A percentile compares a stretch with the other conserved stretches of the same genome.
Conservation (phyloP, 2,797 vertebrate species). For the Megaceryle alcyon region DNA sequence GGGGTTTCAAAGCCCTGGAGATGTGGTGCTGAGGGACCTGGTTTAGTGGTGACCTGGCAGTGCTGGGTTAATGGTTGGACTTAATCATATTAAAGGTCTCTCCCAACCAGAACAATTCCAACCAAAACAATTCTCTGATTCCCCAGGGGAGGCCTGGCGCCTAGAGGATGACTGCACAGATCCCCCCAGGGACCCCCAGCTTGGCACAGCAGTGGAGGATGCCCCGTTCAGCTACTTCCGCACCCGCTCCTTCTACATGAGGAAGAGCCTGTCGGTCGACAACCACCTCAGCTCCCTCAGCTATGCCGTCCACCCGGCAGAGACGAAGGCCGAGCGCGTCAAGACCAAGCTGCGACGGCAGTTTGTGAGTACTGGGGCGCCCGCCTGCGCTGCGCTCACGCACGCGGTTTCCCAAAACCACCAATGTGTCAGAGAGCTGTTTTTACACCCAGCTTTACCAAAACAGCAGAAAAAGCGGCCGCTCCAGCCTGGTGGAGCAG, state of each 20-base stretch:
- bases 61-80: neutral
- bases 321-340: conserved; percentile 57
- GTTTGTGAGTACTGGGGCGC: conserved; percentile 83
- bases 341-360: conserved; percentile 90
- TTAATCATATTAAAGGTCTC: neutral
- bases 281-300: conserved; percentile 85
- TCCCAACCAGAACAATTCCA: neutral
- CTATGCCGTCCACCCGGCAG: conserved; percentile 52
- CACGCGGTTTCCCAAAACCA: fast-evolving
- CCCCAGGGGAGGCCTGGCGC: conserved; percentile 85
- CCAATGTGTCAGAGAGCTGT: fast-evolving
- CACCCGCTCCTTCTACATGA: conserved; percentile 85
- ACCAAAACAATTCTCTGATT: neutral
- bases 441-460: fast-evolving
- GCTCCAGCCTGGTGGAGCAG: neutral
- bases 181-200: conserved; percentile 32
- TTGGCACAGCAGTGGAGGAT: conserved; percentile 73
- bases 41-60: neutral
- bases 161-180: conserved; percentile 83
- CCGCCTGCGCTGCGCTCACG: fast-evolving
- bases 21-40: neutral
- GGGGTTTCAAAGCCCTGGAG: neutral
- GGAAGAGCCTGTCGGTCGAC: conserved; percentile 90
- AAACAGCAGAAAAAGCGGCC: neutral
- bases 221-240: conserved; percentile 86